Conservation (phyloP, 2,797 vertebrate genomes). For the Myotis daubentonii region DNA sequence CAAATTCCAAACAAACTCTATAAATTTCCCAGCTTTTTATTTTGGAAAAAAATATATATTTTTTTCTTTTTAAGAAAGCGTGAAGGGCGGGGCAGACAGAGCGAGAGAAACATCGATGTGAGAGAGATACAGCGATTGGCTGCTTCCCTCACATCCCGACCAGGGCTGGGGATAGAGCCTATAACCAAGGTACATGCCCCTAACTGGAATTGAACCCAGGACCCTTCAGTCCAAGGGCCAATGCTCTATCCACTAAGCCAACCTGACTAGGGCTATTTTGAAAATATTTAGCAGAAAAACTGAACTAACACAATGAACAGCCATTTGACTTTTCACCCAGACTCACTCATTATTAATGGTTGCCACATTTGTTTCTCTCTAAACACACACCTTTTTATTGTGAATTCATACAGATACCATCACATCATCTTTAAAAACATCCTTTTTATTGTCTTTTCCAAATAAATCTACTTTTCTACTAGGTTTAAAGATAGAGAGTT, state of each 20-base stretch:
- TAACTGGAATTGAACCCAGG: too few relatives aligned
- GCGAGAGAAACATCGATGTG: too few relatives aligned
- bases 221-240: too few relatives aligned
- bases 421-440: not conserved
- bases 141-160: too few relatives aligned
- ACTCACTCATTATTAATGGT: not conserved
- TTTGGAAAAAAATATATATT: not conserved
- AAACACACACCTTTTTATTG: not conserved
- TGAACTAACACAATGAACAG: not conserved
- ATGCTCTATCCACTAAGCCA: too few relatives aligned
- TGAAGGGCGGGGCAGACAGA: too few relatives aligned
- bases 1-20: constrained; percentile 18
- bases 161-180: too few relatives aligned
- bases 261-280: not conserved
- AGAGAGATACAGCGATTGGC: too few relatives aligned
- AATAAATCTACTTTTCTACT: not conserved
- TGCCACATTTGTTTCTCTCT: not conserved
- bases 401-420: not conserved
- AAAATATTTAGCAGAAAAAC: not conserved
- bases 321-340: not conserved
- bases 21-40: not conserved
- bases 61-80: too few relatives aligned
- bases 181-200: too few relatives aligned
- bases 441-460: not conserved
- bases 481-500: not conserved